These are phyloP conservation scores for Gorsachius magnificus DNA, from an alignment of 2,797 vertebrate genomes.

Conservation along the genomic window DNA sequence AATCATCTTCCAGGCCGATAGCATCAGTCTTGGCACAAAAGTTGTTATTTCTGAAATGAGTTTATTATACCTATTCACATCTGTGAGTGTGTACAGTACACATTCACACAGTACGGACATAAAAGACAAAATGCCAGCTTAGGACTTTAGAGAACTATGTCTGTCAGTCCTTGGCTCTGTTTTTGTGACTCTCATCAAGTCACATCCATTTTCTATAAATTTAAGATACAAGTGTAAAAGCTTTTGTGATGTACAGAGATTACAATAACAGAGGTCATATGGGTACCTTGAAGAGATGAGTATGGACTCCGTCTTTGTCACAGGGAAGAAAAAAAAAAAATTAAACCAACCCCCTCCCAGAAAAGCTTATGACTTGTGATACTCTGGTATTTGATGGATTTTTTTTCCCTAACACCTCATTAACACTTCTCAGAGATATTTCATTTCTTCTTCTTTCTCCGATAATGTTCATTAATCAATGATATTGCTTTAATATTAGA, in stretches of 20 bases:
- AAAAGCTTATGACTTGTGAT: not conserved
- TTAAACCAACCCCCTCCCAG: fast-evolving
- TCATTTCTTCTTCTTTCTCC: not conserved
- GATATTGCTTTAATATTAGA: not conserved
- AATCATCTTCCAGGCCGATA: not conserved
- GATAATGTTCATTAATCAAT: not conserved
- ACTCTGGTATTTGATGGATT: not conserved
- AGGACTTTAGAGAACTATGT: not conserved
- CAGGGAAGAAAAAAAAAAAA: not conserved
- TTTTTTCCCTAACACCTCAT: not conserved
- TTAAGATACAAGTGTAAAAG: not conserved
- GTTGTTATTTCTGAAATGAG: not conserved
- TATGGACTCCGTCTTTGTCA: not conserved
- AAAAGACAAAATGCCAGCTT: not conserved
- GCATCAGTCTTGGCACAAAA: not conserved
- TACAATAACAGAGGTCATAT: not conserved
- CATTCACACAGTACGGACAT: not conserved
- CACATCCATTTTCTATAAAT: not conserved
- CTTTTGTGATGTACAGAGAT: not conserved
- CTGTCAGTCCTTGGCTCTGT: not conserved
- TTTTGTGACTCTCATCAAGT: not conserved
- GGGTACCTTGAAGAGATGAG: not conserved
- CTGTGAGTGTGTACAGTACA: not conserved
- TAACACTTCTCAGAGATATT: not conserved
- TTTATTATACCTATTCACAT: not conserved